These are phyloP conservation scores for Rhagophthalmus giganteus DNA, from an alignment of 2,888 invertebrate species.

Conservation along the genomic window DNA sequence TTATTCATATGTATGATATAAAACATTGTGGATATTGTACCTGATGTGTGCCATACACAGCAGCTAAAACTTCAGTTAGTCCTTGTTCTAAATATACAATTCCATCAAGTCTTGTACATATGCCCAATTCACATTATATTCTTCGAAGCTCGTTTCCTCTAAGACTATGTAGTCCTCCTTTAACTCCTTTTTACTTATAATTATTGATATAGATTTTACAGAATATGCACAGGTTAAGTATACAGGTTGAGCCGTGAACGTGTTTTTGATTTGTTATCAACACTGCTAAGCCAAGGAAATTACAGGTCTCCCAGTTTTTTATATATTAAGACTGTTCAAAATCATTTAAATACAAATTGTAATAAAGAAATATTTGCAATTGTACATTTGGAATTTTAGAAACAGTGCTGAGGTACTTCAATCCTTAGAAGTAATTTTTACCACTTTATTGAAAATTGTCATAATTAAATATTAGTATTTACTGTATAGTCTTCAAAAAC, in stretches of 20 bases:
- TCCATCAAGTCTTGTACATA: constrained; percentile 94
- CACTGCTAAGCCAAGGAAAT: no score
- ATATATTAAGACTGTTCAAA: no score
- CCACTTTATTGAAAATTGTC: no score
- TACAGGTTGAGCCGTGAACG: neutral
- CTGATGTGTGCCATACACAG: constrained; percentile 98
- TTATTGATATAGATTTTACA: neutral
- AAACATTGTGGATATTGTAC: constrained; percentile 54
- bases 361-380: no score
- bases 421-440: no score
- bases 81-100: constrained; percentile 96
- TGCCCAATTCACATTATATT: constrained; percentile 85
- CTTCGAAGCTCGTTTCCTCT: constrained; percentile 84
- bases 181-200: constrained; percentile 57
- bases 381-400: no score
- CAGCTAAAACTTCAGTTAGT: constrained; percentile 93
- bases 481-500: no score
- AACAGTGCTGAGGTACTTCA: no score
- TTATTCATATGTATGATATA: constrained; percentile 1
- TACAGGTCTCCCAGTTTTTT: no score
- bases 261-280: no score
- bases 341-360: no score
- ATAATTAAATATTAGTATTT: no score
- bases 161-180: constrained; percentile 81
- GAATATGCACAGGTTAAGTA: neutral